Evolutionary conservation across 2,888 invertebrate species (phyloP).

Genomic region (Epiblema foenella): DNA sequence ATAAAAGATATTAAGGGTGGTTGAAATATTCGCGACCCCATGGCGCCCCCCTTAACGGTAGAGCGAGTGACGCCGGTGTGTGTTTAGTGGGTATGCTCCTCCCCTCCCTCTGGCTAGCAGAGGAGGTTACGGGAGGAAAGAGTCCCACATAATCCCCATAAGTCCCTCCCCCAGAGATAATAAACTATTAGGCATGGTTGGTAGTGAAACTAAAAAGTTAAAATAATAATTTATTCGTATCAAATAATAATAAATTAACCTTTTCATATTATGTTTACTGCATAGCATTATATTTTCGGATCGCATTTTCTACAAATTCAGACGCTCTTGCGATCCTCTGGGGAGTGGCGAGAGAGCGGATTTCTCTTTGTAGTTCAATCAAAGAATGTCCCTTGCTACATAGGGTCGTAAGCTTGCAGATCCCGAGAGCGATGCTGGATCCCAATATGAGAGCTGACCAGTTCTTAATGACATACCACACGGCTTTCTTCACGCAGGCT

Average conservation of each 20-base stretch:
- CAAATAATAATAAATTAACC: constrained; percentile 35
- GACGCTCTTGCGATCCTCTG: constrained; percentile 80
- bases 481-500: constrained; percentile 47
- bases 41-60: too few relatives aligned
- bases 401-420: constrained; percentile 84
- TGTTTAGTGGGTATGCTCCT: too few relatives aligned
- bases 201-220: neutral
- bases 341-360: constrained; percentile 78
- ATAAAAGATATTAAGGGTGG: too few relatives aligned
- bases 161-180: too few relatives aligned
- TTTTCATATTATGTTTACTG: constrained; percentile 37
- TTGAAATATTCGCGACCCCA: too few relatives aligned
- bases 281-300: constrained; percentile 74
- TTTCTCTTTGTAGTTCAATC: constrained; percentile 57
- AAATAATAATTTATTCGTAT: constrained; percentile 19
- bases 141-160: too few relatives aligned
- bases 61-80: too few relatives aligned
- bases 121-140: too few relatives aligned
- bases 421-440: constrained; percentile 70
- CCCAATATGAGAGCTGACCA: constrained; percentile 54
- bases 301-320: constrained; percentile 79
- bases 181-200: neutral
- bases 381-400: constrained; percentile 74
- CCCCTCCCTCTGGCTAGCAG: too few relatives aligned
- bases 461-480: constrained; percentile 50